A percentile compares a stretch with the other conserved stretches of the same genome.
Conservation (phyloP, 2,797 vertebrate genomes). For the Anguilla megastoma region DNA sequence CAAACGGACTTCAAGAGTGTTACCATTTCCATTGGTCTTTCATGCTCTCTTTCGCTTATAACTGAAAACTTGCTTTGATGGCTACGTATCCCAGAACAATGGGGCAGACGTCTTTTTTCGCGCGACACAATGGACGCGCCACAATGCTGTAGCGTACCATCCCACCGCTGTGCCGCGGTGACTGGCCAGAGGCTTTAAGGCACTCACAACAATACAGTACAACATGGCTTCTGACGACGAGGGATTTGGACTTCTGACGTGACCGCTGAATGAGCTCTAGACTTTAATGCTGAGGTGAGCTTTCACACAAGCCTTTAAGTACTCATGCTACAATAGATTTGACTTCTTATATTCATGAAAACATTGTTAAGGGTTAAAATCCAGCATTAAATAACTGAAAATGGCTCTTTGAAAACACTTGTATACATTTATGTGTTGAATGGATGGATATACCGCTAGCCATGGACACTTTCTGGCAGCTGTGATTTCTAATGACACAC, state of each 20-base stretch:
- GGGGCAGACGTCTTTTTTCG: constrained; percentile 65
- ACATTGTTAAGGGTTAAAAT: neutral
- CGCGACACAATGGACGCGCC: constrained; percentile 64
- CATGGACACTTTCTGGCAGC: neutral
- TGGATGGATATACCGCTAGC: neutral
- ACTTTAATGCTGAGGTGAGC: constrained; percentile 7
- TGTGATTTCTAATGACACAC: neutral
- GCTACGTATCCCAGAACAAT: constrained; percentile 70
- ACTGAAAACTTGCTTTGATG: constrained; percentile 76
- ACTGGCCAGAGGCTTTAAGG: constrained; percentile 42
- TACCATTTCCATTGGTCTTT: constrained; percentile 66
- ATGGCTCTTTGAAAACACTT: constrained; percentile 3
- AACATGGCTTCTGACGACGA: constrained; percentile 57
- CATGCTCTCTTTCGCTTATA: constrained; percentile 72
- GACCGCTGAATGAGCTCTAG: neutral
- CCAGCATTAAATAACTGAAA: neutral
- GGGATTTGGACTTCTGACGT: constrained; percentile 66
- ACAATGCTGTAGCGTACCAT: constrained; percentile 76
- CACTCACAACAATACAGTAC: constrained; percentile 70
- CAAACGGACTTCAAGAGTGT: constrained; percentile 67
- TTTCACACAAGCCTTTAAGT: neutral
- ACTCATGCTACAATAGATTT: neutral
- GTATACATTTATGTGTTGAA: neutral
- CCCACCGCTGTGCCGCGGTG: constrained; percentile 37
- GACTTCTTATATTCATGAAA: neutral